Evolutionary conservation across 64 coral and sea anemone species (phyloP).

Genomic region (Actinia equina): DNA sequence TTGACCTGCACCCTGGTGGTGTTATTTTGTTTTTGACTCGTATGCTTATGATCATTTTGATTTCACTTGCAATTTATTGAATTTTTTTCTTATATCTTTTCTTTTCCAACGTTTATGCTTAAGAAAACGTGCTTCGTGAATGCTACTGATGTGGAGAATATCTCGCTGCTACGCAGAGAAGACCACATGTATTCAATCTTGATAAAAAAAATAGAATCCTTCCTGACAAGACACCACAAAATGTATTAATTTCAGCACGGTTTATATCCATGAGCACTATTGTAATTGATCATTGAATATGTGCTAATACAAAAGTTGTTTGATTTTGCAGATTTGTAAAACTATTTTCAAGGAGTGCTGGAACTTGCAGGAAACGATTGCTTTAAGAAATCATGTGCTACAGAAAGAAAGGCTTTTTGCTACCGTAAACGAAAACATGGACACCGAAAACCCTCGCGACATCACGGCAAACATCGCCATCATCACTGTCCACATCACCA

Average conservation of each 20-base stretch:
- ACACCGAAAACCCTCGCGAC: neutral
- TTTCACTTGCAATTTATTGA: neutral
- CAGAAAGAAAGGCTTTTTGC: neutral
- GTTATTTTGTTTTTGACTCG: too few relatives aligned
- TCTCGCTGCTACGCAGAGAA: neutral
- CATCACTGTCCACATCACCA: neutral
- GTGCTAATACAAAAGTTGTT: neutral
- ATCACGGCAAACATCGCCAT: neutral
- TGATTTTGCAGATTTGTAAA: neutral
- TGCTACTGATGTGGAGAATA: neutral
- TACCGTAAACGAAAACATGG: neutral
- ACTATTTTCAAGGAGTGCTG: neutral
- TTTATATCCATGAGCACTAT: too few relatives aligned
- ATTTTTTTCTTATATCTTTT: neutral
- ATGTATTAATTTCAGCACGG: neutral
- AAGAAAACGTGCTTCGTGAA: neutral
- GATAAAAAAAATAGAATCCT: neutral
- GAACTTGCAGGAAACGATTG: neutral
- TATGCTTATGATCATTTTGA: too few relatives aligned
- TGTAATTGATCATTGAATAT: too few relatives aligned
- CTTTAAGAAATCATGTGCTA: slow-evolving; percentile 12
- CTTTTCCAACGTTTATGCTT: neutral
- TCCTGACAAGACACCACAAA: neutral
- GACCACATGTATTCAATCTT: neutral
- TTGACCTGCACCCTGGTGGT: too few relatives aligned